Evolutionary conservation across 2,113 vertebrate genomes (phyloP).

Genomic region (Amazona guildingii): DNA sequence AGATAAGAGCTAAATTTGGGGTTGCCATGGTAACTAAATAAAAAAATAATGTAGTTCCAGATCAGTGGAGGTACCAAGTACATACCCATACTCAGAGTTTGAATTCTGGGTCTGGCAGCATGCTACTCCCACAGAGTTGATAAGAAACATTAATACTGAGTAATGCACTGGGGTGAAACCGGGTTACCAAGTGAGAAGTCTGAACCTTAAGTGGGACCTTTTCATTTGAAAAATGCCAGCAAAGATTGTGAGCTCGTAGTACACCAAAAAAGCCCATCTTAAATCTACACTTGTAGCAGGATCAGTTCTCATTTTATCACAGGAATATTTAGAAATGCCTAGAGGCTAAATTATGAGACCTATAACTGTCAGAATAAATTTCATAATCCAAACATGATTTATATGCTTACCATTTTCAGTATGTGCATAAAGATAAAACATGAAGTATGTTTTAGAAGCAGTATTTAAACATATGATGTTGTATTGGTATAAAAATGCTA

Average conservation of each 20-base stretch:
- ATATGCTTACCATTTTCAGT: background rate
- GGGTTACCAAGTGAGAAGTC: background rate
- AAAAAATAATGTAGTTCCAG: background rate
- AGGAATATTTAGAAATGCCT: background rate
- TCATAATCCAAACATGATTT: background rate
- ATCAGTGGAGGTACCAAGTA: background rate
- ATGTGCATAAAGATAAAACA: background rate
- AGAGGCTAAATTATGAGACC: background rate
- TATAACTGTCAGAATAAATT: background rate
- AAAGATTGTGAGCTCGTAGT: background rate
- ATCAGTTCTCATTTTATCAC: background rate
- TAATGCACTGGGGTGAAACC: background rate
- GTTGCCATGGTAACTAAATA: constrained; percentile 33
- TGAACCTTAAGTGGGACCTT: background rate
- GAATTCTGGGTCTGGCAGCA: constrained; percentile 8
- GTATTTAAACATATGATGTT: background rate
- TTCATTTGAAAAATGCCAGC: background rate
- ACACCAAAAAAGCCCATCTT: background rate
- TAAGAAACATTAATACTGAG: background rate
- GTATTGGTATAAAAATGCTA: background rate
- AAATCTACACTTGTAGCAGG: background rate
- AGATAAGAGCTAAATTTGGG: constrained; percentile 38
- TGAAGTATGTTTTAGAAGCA: background rate
- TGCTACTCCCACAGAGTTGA: background rate
- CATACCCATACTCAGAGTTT: background rate